These are phyloP conservation scores for Ibycter americanus DNA, from an alignment of 2,797 vertebrate species.

Conservation along the genomic window DNA sequence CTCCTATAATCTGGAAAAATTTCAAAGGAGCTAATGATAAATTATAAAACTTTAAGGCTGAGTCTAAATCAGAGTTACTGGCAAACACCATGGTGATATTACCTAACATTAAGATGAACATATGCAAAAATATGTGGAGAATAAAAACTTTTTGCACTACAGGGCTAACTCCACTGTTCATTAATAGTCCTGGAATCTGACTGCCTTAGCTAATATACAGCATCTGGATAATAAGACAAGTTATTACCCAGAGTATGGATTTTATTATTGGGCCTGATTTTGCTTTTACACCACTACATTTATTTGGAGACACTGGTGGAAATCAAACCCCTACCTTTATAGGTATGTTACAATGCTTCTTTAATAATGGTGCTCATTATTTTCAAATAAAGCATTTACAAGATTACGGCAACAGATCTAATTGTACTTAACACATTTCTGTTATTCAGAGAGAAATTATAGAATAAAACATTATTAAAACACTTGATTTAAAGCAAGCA, in stretches of 20 bases:
- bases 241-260: background rate
- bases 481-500: background rate
- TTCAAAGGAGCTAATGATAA: background rate
- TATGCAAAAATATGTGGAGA: background rate
- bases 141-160: background rate
- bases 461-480: conserved; percentile 28
- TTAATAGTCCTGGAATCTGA: background rate
- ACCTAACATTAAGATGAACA: background rate
- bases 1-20: background rate
- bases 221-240: background rate
- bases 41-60: background rate
- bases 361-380: background rate
- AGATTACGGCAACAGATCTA: background rate
- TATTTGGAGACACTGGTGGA: background rate
- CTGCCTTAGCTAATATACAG: background rate
- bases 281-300: background rate
- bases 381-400: background rate
- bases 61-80: background rate
- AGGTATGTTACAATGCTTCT: background rate
- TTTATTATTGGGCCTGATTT: background rate
- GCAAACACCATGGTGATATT: background rate
- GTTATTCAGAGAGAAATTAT: conserved; percentile 15
- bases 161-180: background rate
- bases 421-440: background rate
- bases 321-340: background rate